Percentiles rank a stretch among this genome's conserved stretches.
Evolutionary conservation across 2,888 invertebrate species (phyloP).

Genomic region (Drosophila neotestacea): DNA sequence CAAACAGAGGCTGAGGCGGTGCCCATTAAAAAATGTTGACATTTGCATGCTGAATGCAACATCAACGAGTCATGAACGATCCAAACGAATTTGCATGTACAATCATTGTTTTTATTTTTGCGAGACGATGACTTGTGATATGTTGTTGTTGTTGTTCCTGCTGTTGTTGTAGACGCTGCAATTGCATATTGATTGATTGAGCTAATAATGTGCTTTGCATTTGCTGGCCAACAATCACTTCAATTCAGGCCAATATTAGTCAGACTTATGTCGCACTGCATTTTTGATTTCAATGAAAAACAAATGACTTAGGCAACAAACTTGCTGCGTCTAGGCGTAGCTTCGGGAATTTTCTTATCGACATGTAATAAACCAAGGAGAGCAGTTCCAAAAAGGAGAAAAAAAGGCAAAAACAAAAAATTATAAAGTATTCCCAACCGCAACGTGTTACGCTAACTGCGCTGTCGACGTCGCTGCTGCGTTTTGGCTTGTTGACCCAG

Average conservation of each 20-base stretch:
- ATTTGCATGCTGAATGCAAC: constrained; percentile 80
- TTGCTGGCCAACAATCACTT: constrained; percentile 15
- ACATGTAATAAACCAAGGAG: constrained; percentile 19
- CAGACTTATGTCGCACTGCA: constrained; percentile 30
- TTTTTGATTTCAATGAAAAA: constrained; percentile 44
- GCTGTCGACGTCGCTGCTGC: constrained; percentile 52
- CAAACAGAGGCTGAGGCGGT: constrained; percentile 18
- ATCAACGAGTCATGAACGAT: constrained; percentile 67
- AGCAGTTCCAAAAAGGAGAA: constrained; percentile 11
- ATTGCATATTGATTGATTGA: constrained; percentile 51
- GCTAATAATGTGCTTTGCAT: constrained; percentile 41
- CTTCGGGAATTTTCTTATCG: constrained; percentile 28
- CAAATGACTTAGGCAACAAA: constrained; percentile 78
- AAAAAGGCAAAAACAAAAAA: background rate
- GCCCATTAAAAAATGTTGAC: constrained; percentile 62
- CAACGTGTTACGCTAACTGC: constrained; percentile 32
- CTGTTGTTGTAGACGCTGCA: constrained; percentile 27
- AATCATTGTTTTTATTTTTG: constrained; percentile 5
- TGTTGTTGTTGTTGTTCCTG: constrained; percentile 15
- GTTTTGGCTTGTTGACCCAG: constrained; percentile 84
- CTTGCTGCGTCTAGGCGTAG: constrained; percentile 31
- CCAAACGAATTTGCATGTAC: constrained; percentile 65
- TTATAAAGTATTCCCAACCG: constrained; percentile 32
- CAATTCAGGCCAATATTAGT: constrained; percentile 40
- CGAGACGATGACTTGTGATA: constrained; percentile 24